phyloP scores from a whole-genome alignment of 2,113 vertebrate species.

The Pollachius pollachius region DNA sequence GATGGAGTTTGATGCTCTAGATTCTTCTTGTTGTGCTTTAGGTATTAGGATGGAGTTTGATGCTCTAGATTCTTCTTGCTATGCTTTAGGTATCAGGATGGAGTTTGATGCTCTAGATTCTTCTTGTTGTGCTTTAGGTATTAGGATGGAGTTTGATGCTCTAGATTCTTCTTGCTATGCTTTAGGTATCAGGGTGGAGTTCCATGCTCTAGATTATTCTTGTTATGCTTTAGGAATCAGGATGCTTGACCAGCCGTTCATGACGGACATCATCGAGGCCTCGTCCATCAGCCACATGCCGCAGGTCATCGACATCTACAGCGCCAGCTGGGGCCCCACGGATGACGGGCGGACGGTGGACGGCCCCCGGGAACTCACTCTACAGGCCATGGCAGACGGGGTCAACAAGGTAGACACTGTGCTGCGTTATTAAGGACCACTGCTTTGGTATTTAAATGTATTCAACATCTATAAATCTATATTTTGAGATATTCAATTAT shows the following conservation, averaged over 20 bases:
- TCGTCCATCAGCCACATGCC: constrained; percentile 99
- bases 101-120: too few species aligned
- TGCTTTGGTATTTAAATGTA: too few species aligned
- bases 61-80: neutral
- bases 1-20: neutral
- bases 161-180: too few species aligned
- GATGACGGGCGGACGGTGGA: constrained; percentile 98
- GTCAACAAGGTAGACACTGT: constrained; percentile 88
- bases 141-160: too few species aligned
- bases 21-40: constrained; percentile 42
- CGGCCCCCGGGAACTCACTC: constrained; percentile 94
- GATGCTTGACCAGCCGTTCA: constrained; percentile 97
- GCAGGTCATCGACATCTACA: constrained; percentile 96
- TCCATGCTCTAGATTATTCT: neutral
- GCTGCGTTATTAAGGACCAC: too few species aligned
- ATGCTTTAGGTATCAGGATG: constrained; percentile 57
- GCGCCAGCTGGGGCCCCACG: constrained; percentile 97
- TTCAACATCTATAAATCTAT: too few species aligned
- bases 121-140: too few species aligned
- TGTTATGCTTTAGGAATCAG: constrained; percentile 81
- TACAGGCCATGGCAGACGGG: constrained; percentile 97
- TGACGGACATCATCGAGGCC: constrained; percentile 98
- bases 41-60: constrained; percentile 87
- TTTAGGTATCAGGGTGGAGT: neutral
- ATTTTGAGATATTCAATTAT: too few species aligned